Percentiles rank a stretch among this genome's conserved stretches.
Evolutionary conservation across 2,888 invertebrate genomes (phyloP).

Genomic region (Rosalia funebris): DNA sequence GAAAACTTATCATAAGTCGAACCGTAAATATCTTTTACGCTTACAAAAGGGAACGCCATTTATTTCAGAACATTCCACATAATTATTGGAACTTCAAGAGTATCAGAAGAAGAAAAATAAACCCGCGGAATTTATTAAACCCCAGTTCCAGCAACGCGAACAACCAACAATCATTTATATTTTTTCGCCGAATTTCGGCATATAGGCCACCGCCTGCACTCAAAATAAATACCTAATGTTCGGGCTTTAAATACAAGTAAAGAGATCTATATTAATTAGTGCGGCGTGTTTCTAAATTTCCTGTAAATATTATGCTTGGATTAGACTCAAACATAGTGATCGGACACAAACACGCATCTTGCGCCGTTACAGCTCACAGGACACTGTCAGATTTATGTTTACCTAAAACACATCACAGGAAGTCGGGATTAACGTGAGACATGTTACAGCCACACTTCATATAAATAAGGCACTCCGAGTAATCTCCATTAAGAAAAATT

Average conservation of each 20-base stretch:
- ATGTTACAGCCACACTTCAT: constrained; percentile 18
- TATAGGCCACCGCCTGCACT: neutral
- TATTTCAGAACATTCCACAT: neutral
- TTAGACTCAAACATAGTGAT: constrained; percentile 39
- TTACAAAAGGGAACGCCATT: neutral
- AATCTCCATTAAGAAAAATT: neutral
- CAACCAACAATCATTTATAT: neutral
- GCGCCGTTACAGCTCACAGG: constrained; percentile 34
- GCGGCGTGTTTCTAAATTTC: constrained; percentile 23
- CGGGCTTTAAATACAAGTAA: constrained; percentile 6
- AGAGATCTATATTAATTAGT: constrained; percentile 21
- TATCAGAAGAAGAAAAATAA: neutral
- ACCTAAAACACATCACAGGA: constrained; percentile 45
- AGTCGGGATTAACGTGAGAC: constrained; percentile 29
- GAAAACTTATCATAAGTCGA: too few relatives aligned
- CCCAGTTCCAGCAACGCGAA: neutral
- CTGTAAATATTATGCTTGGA: constrained; percentile 44
- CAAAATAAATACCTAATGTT: constrained; percentile 2
- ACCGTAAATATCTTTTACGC: too few relatives aligned
- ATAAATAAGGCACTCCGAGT: constrained; percentile 1
- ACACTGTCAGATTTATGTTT: constrained; percentile 43
- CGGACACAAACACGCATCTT: constrained; percentile 36
- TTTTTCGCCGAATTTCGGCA: neutral
- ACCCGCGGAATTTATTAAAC: neutral
- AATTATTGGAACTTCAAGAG: neutral